Evolutionary conservation across 2,113 vertebrate species (phyloP).

Genomic region (Elephantulus edwardii): DNA sequence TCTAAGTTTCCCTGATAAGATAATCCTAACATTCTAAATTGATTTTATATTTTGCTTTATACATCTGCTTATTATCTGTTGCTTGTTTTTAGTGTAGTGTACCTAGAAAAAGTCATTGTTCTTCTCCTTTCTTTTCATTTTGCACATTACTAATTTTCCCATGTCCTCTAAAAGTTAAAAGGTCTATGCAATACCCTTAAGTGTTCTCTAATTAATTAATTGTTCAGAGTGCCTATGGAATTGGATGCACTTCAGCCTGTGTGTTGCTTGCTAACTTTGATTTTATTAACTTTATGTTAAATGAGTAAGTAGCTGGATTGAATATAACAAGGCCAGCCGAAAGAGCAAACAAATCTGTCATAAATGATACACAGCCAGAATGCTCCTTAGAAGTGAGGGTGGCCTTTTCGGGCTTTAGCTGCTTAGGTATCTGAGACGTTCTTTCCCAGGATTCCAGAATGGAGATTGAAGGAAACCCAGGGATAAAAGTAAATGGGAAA

Average conservation of each 20-base stretch:
- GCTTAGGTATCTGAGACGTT: too few relatives aligned
- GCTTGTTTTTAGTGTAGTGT: not conserved
- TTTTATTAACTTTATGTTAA: conserved; percentile 14
- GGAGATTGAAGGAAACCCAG: too few relatives aligned
- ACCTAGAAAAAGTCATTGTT: not conserved
- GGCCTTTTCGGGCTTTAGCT: too few relatives aligned
- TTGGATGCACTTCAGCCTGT: not conserved
- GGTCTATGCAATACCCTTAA: not conserved
- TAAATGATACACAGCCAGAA: too few relatives aligned
- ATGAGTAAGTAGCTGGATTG: not conserved
- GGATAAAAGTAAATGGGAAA: too few relatives aligned
- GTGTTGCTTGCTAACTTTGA: not conserved
- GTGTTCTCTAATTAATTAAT: not conserved
- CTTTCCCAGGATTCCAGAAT: too few relatives aligned
- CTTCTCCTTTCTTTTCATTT: not conserved
- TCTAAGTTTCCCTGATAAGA: not conserved
- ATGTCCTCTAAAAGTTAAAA: conserved; percentile 9
- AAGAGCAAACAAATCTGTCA: too few relatives aligned
- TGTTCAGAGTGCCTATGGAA: not conserved
- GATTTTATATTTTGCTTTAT: conserved; percentile 41
- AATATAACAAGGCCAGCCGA: too few relatives aligned
- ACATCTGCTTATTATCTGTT: conserved; percentile 14
- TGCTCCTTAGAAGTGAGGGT: too few relatives aligned
- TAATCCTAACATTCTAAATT: not conserved
- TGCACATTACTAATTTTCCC: not conserved